These are phyloP conservation scores for Polyommatus iphigenia DNA, from an alignment of 2,888 invertebrate genomes.

Conservation along the genomic window DNA sequence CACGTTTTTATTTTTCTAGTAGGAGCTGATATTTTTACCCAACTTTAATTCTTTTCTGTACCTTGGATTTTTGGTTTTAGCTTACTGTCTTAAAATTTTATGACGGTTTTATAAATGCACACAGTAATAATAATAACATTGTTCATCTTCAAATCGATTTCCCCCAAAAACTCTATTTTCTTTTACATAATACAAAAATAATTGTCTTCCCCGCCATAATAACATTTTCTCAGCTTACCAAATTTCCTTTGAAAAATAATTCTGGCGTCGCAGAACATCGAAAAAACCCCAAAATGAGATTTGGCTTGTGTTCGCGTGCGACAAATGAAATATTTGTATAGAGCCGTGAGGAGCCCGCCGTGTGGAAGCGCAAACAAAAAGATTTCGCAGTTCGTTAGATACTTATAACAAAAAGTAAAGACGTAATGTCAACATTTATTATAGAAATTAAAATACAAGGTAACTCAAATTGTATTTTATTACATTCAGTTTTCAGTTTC, in stretches of 20 bases:
- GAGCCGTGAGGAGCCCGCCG: conserved; percentile 39
- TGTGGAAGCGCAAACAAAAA: conserved; percentile 41
- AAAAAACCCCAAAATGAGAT: conserved; percentile 37
- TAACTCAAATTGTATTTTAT: not conserved
- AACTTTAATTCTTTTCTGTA: no score
- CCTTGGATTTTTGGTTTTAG: no score
- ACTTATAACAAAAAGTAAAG: conserved; percentile 26
- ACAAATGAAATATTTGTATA: conserved; percentile 43
- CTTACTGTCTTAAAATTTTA: no score
- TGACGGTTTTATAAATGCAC: no score
- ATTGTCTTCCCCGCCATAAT: conserved; percentile 26
- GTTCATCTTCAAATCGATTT: not conserved
- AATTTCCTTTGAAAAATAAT: conserved; percentile 31
- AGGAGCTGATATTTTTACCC: no score
- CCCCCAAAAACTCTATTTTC: not conserved
- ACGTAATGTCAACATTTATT: not conserved
- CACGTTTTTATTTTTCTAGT: no score
- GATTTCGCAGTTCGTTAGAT: conserved; percentile 44
- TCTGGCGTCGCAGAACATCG: conserved; percentile 21
- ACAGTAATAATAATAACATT: not conserved
- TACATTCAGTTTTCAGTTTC: not conserved
- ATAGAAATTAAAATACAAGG: not conserved
- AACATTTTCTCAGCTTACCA: conserved; percentile 24
- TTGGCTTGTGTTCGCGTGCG: conserved; percentile 39
- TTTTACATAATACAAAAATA: conserved; percentile 6